Base-by-base conservation (phyloP, 2,888 invertebrate species). In the Erebia epiphron region DNA sequence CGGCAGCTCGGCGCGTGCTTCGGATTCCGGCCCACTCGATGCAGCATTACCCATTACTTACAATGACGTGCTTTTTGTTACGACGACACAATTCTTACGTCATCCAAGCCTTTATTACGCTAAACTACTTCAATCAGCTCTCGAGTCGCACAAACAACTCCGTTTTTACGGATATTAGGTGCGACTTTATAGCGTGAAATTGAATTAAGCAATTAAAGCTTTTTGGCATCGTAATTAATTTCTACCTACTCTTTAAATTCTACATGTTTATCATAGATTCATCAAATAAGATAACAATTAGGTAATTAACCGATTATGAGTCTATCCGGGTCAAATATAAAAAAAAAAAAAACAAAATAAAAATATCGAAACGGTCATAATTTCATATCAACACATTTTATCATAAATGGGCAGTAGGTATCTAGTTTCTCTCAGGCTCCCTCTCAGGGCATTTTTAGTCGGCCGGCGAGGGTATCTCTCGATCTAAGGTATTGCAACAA, bases 1-100 rank as follows among this genome's bases (percentile, higher is more conserved):
- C 90, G 87, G 82, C 86, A 79, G 79, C 77, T 79, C 84, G 90
- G 89, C 92, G 92, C 92, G 92, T 92, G 93, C 91, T 91, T 91
- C 83, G 84, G 85, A 91, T 91, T 84, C 91, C 87, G 82, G 74
- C 75, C 79, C 79, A 84, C 77, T 79, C 82, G 79, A 82, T 82
- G 82, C 84, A 82, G 86, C 86, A 87, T 91, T 88, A 88, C 86
- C 91, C 90, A 92, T 93, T 92, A 92, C 87, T 76, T 83, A 79
- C 86, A 84, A 92, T 93, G 92, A 93, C 92, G 86, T 78, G 83
- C 82, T 91, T 92, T 90, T 86, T 83, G 77, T 77, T 80, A 74
- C 77, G 75, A 82, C 82, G 85, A 87, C 85, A 85, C 83, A 82
- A 82, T 82, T 83, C 78, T 83, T 79, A 82, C 83, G 82, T 83